A percentile compares a stretch with the other conserved stretches of the same genome.
Conservation (phyloP, 1,140 invertebrate genomes). For the Neodiprion pinetum region DNA sequence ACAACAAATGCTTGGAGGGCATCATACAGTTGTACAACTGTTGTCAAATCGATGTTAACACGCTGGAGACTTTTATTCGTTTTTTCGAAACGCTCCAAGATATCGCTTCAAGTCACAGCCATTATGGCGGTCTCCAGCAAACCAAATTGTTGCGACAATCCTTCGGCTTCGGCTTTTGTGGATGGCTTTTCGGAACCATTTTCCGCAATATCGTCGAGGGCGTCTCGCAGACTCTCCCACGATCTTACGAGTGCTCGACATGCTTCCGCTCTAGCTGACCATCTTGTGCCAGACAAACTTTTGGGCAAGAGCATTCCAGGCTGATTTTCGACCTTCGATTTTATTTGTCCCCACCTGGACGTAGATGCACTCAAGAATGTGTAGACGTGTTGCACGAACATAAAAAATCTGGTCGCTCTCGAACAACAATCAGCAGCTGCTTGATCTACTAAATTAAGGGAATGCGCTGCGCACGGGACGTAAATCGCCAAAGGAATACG, state of each 20-base stretch:
- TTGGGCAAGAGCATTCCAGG: slow-evolving; percentile 18
- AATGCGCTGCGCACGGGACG: no score
- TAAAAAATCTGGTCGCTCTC: no score
- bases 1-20: slow-evolving; percentile 16
- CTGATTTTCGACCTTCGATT: slow-evolving; percentile 17
- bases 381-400: slow-evolving; percentile 7
- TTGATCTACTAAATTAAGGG: no score
- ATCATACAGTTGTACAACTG: slow-evolving; percentile 13
- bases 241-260: slow-evolving; percentile 18
- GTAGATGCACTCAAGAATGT: slow-evolving; percentile 19
- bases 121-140: slow-evolving; percentile 21
- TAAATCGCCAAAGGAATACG: no score
- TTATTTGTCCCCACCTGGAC: slow-evolving; percentile 15
- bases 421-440: no score
- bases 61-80: slow-evolving; percentile 23
- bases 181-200: slow-evolving; percentile 12
- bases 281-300: slow-evolving; percentile 14
- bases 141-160: slow-evolving; percentile 20
- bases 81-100: slow-evolving; percentile 23
- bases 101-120: slow-evolving; percentile 19
- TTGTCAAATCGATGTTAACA: background rate
- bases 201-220: slow-evolving; percentile 14
- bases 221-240: slow-evolving; percentile 19
- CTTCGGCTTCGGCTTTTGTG: slow-evolving; percentile 21
- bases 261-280: slow-evolving; percentile 23